Conservation (phyloP, 1,140 invertebrate genomes). For the Batillaria attramentaria region DNA sequence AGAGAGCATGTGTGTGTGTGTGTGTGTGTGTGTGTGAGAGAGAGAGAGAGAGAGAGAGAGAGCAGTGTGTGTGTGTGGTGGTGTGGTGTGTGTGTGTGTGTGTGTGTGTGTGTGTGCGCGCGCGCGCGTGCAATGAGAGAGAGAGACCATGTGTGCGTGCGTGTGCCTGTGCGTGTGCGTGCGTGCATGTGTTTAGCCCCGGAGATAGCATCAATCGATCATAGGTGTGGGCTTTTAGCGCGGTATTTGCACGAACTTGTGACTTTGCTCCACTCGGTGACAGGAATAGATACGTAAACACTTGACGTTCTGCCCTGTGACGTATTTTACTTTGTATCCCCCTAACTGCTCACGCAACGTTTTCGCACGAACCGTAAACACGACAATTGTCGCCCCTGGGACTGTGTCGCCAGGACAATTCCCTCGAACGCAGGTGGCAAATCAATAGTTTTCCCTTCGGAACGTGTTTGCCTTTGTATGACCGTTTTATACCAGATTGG, state of each 20-base stretch:
- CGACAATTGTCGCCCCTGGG: no score
- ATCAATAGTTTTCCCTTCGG: no score
- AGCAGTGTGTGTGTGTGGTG: background rate
- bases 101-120: background rate
- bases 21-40: background rate
- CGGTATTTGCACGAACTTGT: background rate
- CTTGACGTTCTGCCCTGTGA: no score
- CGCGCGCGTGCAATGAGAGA: background rate
- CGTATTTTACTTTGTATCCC: no score
- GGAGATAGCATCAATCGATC: background rate
- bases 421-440: no score
- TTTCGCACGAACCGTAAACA: no score
- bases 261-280: background rate
- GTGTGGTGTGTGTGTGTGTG: slow-evolving; percentile 7
- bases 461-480: no score
- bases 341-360: no score
- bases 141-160: background rate
- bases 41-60: background rate
- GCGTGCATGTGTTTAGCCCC: background rate
- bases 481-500: no score
- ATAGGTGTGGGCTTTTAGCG: background rate
- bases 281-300: background rate
- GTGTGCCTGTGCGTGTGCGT: background rate
- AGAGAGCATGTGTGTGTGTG: background rate
- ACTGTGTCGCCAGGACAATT: no score